Conservation (phyloP, 1,140 invertebrate species). For the Neodiprion virginianus region DNA sequence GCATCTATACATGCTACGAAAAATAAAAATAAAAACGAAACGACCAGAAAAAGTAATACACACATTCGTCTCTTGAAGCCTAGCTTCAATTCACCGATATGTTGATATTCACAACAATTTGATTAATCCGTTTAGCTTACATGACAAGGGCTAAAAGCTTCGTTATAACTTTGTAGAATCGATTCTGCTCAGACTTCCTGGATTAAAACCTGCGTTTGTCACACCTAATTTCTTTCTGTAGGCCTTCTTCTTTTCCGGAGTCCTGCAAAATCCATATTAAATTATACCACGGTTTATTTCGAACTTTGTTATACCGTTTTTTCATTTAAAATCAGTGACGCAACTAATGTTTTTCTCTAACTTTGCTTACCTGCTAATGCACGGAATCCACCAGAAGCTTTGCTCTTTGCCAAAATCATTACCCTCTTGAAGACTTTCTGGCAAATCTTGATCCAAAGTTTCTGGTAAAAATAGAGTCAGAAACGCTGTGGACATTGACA, state of each 20-base stretch:
- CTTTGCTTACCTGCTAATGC: conserved; percentile 66
- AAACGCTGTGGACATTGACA: conserved; percentile 76
- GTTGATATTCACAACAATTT: conserved; percentile 34
- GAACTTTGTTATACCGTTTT: no score
- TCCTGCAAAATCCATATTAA: conserved; percentile 4
- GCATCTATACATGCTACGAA: no score
- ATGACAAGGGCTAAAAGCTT: neutral
- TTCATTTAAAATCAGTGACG: neutral
- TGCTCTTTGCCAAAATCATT: conserved; percentile 84
- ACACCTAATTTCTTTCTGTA: conserved; percentile 46
- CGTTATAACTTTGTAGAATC: conserved; percentile 57
- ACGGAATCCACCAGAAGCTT: conserved; percentile 80
- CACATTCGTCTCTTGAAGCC: no score
- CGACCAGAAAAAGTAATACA: no score
- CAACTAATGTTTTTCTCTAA: neutral
- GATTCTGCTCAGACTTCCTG: conserved; percentile 52
- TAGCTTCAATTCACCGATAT: no score
- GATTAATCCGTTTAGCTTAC: conserved; percentile 11
- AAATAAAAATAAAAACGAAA: no score
- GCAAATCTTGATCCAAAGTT: conserved; percentile 82
- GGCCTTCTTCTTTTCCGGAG: conserved; percentile 50
- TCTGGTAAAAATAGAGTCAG: conserved; percentile 81
- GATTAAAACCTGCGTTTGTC: conserved; percentile 53
- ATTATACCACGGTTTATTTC: neutral
- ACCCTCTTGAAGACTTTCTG: conserved; percentile 82